Base-by-base conservation (phyloP, 1,140 invertebrate species). In the Drosophila subpulchrella region DNA sequence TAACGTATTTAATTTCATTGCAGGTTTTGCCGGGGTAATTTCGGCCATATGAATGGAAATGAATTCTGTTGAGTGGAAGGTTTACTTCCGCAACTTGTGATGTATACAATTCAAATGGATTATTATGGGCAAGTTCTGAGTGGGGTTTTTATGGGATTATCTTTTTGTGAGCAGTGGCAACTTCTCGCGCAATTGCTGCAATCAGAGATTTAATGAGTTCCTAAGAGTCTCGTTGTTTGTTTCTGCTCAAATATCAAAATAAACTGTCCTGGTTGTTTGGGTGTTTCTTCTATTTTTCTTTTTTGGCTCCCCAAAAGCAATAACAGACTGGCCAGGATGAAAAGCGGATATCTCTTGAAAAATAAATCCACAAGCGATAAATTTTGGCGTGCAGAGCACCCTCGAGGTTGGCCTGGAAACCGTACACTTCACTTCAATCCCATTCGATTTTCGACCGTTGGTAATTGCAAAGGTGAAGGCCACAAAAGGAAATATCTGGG, bases 1-100 rank as follows among this genome's bases (percentile, higher is more conserved):
- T 53, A 78, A 66, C 59, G 71, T 76, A 80, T 89, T 83, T 86
- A 86, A 83, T 86, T 88, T 86, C 75, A 83, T 79, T 77, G 78
- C 72, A 57, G 75, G 62, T 59, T 76, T 66, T 38, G 68, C 74
- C 44, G n/a, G 54, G 60, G 66, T 75, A 75, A 66, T 78, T 75
- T 58, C 34, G 17, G 12, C 17, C 50, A 55, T 58, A 53, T 47
- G 72, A 57, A 58, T 59, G 61, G 60, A 67, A 71, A 71, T 71
- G 61, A 66, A 75, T 58, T 42, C 47, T 39, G 48, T 51, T 77
- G 57, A 68, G 73, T 55, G 62, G 54, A 67, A 67, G 62, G 41
- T 66, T 75, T 51, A 46, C 72, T 56, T 56, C 10, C 12, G 34
- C 39, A 56, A 41, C 27, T 56, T 47, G 20, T 41, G 42, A 36